Conservation (phyloP, 2,113 vertebrate genomes). For the Mola mola region DNA sequence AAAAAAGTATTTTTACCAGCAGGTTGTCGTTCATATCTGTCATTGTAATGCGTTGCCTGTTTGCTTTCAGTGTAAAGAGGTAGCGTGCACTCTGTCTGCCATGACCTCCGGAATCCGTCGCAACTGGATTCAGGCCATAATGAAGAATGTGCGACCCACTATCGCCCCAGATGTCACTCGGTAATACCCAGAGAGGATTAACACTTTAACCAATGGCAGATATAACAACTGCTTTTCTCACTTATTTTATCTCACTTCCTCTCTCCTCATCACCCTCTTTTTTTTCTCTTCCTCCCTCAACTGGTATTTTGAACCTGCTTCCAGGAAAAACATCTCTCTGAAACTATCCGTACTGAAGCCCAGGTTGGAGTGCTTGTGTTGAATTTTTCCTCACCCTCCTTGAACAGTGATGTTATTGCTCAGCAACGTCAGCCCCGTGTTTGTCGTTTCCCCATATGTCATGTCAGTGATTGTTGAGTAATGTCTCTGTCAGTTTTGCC, state of each 20-base stretch:
- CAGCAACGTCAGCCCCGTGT: slow-evolving; percentile 69
- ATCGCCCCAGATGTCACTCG: slow-evolving; percentile 93
- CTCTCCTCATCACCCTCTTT: slow-evolving; percentile 71
- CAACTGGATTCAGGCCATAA: slow-evolving; percentile 98
- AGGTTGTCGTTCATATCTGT: no score
- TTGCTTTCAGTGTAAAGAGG: slow-evolving; percentile 88
- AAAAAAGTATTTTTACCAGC: neutral
- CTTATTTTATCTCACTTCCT: slow-evolving; percentile 56
- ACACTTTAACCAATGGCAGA: slow-evolving; percentile 40
- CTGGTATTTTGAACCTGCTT: slow-evolving; percentile 79
- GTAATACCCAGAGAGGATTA: slow-evolving; percentile 78
- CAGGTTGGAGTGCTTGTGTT: slow-evolving; percentile 85
- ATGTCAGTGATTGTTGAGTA: slow-evolving; percentile 72
- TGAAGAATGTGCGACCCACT: slow-evolving; percentile 92
- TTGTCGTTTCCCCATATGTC: slow-evolving; percentile 63
- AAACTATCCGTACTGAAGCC: slow-evolving; percentile 91
- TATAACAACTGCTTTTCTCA: slow-evolving; percentile 50
- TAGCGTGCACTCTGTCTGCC: slow-evolving; percentile 91
- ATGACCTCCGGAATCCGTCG: slow-evolving; percentile 98
- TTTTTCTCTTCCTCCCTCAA: slow-evolving; percentile 46
- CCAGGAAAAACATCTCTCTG: slow-evolving; percentile 92
- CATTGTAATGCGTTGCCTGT: slow-evolving; percentile 11
- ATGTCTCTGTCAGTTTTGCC: slow-evolving; percentile 63
- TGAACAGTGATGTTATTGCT: slow-evolving; percentile 70
- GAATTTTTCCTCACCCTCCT: slow-evolving; percentile 53